These are phyloP conservation scores for Ferrisia virgata DNA, from an alignment of 2,888 invertebrate genomes.

Conservation along the genomic window DNA sequence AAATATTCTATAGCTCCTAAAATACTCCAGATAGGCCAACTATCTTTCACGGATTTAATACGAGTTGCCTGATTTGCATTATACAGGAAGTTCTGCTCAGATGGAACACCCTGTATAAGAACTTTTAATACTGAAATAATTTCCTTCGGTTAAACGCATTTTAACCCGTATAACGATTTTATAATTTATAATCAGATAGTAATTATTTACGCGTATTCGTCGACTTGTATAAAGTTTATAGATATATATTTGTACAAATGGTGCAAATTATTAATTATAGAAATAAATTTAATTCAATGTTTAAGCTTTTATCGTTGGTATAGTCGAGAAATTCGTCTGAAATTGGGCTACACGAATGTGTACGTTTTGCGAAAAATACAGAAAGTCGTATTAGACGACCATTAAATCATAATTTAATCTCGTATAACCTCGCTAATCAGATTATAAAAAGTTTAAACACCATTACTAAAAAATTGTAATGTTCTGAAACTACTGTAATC, in stretches of 20 bases:
- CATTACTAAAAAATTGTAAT: constrained; percentile 14
- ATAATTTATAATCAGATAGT: constrained; percentile 7
- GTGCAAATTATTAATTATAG: not conserved
- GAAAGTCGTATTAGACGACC: constrained; percentile 9
- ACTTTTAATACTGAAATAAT: not conserved
- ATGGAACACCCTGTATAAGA: no score
- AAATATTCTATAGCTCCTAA: no score
- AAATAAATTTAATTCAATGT: not conserved
- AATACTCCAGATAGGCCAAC: no score
- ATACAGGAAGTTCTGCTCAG: no score
- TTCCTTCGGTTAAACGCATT: not conserved
- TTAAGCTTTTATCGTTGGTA: not conserved
- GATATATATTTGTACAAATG: not conserved
- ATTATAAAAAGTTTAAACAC: constrained; percentile 22
- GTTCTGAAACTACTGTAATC: not conserved
- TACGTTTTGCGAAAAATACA: not conserved
- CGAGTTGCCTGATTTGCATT: no score
- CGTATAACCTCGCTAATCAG: constrained; percentile 29
- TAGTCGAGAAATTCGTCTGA: not conserved
- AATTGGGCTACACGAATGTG: no score
- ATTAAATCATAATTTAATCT: constrained; percentile 32
- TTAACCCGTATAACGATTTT: constrained; percentile 1
- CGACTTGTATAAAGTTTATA: not conserved
- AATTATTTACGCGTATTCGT: constrained; percentile 3
- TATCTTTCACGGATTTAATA: no score